Evolutionary conservation across 2,797 vertebrate genomes (phyloP).

Genomic region (Silurus lanzhouensis): DNA sequence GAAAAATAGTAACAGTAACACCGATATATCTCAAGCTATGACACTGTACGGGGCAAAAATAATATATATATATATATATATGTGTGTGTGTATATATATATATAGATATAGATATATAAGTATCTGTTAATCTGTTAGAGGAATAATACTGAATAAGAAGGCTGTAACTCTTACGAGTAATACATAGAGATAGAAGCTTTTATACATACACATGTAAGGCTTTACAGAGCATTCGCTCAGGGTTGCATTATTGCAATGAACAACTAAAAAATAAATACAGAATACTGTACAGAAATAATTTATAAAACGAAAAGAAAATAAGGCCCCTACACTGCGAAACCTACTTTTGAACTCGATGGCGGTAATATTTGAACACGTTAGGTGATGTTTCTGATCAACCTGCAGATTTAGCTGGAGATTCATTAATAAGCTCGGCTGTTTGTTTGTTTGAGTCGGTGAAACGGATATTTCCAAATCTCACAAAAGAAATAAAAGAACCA

Average conservation of each 20-base stretch:
- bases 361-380: background rate
- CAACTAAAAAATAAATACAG: constrained; percentile 80
- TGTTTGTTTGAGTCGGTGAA: background rate
- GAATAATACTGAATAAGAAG: constrained; percentile 62
- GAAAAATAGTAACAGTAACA: constrained; percentile 12
- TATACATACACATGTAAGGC: constrained; percentile 78
- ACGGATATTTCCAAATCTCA: background rate
- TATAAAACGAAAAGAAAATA: constrained; percentile 67
- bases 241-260: constrained; percentile 83
- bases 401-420: background rate
- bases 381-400: background rate
- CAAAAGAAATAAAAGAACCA: background rate
- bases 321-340: constrained; percentile 69
- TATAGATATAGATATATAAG: constrained; percentile 32
- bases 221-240: constrained; percentile 76
- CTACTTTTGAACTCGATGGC: constrained; percentile 32
- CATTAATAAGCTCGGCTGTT: background rate
- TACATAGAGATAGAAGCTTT: constrained; percentile 62
- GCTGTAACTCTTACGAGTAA: constrained; percentile 61
- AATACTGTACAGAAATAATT: constrained; percentile 82
- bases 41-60: constrained; percentile 48
- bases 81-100: too few relatives aligned
- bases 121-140: constrained; percentile 50
- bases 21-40: background rate
- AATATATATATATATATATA: constrained; percentile 50